Conservation (phyloP, 1,140 invertebrate genomes). For the Stenopsyche tienmushanensis region DNA sequence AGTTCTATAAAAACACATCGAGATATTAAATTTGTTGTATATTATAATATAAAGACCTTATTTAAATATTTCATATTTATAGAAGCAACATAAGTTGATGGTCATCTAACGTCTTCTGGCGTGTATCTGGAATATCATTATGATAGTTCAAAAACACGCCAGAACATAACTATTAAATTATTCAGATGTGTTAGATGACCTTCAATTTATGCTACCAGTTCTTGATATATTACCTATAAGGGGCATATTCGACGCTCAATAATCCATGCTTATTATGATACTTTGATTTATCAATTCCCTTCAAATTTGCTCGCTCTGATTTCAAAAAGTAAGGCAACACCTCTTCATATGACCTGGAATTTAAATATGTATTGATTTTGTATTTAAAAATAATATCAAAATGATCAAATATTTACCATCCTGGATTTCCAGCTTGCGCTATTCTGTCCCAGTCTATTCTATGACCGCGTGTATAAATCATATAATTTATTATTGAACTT, state of each 20-base stretch:
- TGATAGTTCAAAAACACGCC: no score
- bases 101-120: neutral
- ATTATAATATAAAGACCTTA: neutral
- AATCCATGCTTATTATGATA: constrained; percentile 60
- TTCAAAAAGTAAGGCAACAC: constrained; percentile 63
- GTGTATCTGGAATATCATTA: no score
- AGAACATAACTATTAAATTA: no score
- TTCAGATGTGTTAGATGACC: no score
- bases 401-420: constrained; percentile 51
- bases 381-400: neutral
- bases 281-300: constrained; percentile 51
- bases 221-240: constrained; percentile 51
- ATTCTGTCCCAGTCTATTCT: constrained; percentile 74
- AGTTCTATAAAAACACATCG: constrained; percentile 50
- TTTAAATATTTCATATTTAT: neutral
- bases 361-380: neutral
- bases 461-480: constrained; percentile 87
- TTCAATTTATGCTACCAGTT: no score
- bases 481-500: constrained; percentile 77
- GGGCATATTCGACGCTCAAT: constrained; percentile 57
- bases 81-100: no score
- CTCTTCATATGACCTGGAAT: constrained; percentile 64
- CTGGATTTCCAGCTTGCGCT: constrained; percentile 65
- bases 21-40: constrained; percentile 20
- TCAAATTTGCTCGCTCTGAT: constrained; percentile 54